Conservation (phyloP, 2,113 vertebrate species). For the Hemicordylus capensis region DNA sequence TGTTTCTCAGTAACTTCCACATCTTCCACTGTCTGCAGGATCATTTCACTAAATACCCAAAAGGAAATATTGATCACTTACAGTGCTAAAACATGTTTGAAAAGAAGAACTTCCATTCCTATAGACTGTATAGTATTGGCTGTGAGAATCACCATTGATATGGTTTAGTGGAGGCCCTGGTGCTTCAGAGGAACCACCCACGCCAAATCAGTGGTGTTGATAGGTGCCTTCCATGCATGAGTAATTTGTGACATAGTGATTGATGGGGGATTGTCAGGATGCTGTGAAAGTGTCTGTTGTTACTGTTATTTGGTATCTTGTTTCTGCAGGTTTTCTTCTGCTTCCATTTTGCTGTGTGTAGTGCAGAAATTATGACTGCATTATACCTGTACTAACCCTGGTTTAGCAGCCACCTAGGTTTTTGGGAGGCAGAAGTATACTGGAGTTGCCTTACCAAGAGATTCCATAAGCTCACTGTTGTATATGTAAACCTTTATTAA, state of each 20-base stretch:
- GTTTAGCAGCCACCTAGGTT: background rate
- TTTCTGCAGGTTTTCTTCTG: background rate
- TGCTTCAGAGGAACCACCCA: too few species aligned
- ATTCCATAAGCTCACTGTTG: background rate
- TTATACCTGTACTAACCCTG: background rate
- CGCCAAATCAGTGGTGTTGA: too few species aligned
- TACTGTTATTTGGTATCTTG: background rate
- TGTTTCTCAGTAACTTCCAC: conserved; percentile 9
- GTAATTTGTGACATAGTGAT: background rate
- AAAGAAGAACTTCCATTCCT: background rate
- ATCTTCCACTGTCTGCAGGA: conserved; percentile 12
- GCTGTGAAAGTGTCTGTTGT: too few species aligned
- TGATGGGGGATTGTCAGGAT: too few species aligned
- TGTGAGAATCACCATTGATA: too few species aligned
- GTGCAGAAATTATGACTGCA: background rate
- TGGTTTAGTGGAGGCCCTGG: too few species aligned
- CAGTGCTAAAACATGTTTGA: background rate
- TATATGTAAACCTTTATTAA: background rate
- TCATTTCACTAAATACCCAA: background rate
- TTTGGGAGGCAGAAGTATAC: background rate
- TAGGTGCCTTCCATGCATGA: background rate
- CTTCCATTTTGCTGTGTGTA: background rate
- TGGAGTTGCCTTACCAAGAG: background rate
- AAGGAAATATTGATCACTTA: conserved; percentile 8
- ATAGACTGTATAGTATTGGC: background rate